A percentile compares a stretch with the other conserved stretches of the same genome.
Conservation (phyloP, 2,888 invertebrate species). For the Lithophane semibrunnea region DNA sequence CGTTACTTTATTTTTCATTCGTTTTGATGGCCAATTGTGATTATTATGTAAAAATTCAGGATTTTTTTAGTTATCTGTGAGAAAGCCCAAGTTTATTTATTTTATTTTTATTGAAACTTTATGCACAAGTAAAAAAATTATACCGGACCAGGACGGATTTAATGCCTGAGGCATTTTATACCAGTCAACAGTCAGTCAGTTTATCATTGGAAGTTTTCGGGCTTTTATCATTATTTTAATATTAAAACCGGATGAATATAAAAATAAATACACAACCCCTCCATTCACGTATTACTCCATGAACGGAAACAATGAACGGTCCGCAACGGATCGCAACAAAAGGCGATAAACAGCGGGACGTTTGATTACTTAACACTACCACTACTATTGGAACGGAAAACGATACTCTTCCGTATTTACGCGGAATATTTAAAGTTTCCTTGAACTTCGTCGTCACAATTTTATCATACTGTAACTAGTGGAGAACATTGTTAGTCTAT, state of each 20-base stretch:
- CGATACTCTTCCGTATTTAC: conserved; percentile 20
- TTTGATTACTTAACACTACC: conserved; percentile 61
- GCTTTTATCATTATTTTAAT: too few relatives aligned
- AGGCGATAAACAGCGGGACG: conserved; percentile 55
- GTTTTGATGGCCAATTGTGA: neutral
- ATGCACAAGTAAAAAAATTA: too few relatives aligned
- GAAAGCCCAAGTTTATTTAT: neutral
- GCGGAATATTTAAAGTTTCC: conserved; percentile 15
- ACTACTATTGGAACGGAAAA: conserved; percentile 32
- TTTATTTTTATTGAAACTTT: too few relatives aligned
- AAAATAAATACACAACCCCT: neutral
- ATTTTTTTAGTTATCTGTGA: neutral
- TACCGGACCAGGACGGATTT: too few relatives aligned
- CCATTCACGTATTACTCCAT: conserved; percentile 17
- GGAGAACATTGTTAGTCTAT: neutral
- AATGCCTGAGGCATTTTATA: too few relatives aligned
- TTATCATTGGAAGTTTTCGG: neutral
- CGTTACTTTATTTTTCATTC: too few relatives aligned
- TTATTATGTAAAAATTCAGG: neutral
- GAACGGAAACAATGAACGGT: conserved; percentile 48
- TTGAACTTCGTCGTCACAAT: conserved; percentile 1
- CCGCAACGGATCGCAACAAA: conserved; percentile 46
- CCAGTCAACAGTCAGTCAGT: too few relatives aligned
- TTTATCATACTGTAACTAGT: conserved; percentile 4
- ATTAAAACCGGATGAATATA: too few relatives aligned